phyloP scores from a whole-genome alignment of 2,113 vertebrate genomes.

The Solea senegalensis region DNA sequence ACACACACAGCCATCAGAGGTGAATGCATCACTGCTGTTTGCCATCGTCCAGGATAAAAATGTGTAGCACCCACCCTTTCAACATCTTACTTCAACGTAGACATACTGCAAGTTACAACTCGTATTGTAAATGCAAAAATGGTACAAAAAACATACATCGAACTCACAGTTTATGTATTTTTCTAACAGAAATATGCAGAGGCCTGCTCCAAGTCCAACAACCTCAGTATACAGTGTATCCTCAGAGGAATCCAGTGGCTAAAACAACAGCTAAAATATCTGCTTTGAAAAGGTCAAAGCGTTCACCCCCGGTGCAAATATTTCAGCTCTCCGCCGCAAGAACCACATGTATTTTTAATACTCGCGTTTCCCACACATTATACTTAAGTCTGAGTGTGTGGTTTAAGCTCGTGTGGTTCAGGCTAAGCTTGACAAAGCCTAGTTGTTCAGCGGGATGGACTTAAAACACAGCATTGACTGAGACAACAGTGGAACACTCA shows the following conservation, averaged over 20 bases:
- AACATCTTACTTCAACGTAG: slow-evolving; percentile 40
- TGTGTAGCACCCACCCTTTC: slow-evolving; percentile 6
- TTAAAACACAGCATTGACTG: neutral
- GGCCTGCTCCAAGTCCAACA: slow-evolving; percentile 56
- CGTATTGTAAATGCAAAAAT: slow-evolving; percentile 29
- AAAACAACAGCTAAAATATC: slow-evolving; percentile 47
- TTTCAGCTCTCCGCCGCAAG: slow-evolving; percentile 4
- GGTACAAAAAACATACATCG: slow-evolving; percentile 43
- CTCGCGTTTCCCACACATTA: slow-evolving; percentile 5
- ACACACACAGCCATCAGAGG: no score
- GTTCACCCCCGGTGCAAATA: slow-evolving; percentile 33
- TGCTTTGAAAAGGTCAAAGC: slow-evolving; percentile 25
- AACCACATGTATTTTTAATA: neutral
- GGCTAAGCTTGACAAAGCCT: slow-evolving; percentile 7
- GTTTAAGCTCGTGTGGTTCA: neutral
- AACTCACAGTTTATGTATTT: slow-evolving; percentile 37
- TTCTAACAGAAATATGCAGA: slow-evolving; percentile 51
- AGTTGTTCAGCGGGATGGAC: neutral
- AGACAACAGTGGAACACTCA: no score
- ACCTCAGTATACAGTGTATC: neutral
- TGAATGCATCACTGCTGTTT: slow-evolving; percentile 7
- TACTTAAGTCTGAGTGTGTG: neutral
- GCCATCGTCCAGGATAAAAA: slow-evolving; percentile 14
- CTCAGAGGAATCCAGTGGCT: slow-evolving; percentile 41
- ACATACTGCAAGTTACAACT: slow-evolving; percentile 25